Base-by-base conservation (phyloP, 1,140 invertebrate genomes). In the Neotoxoptera formosana region DNA sequence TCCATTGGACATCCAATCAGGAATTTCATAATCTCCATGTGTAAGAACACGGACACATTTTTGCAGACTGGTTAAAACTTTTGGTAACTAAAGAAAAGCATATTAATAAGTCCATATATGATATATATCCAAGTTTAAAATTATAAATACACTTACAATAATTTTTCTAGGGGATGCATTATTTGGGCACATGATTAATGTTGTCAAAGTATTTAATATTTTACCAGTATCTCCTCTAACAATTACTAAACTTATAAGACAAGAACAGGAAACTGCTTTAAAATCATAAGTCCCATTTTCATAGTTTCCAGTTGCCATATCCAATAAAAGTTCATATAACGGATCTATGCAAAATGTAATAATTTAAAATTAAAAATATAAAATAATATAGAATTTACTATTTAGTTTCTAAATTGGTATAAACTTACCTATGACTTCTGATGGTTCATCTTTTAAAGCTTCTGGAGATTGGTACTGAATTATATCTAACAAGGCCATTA, bases 161-260 rank as follows among this genome's bases (percentile, higher is more conserved):
- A 98, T 97, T 95, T 97, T 97, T 96, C 98, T 98, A 91, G 97
- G 95, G 47, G 97, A 96, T 60, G 98, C 95, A 87, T 96, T 96
- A 94, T 97, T 96, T 17, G 97, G 96, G 94, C 97, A 98, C 98
- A 99, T 99, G 25, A 99, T 96, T 94, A 99, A 96, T 51, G 98
- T 97, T 34, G 98, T 97, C 53, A 98, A 96, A 30, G 99, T 98
- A 95, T 97, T 97, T 0, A 99, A 96, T 94, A 98, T 97, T 95
- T 98, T 98, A 53, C 98, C 98, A n/a, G 98, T 98, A 95, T 99
- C 98, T 4, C 98, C 98, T 93, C 98, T 96, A 2, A 98, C 98
- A n/a, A 99, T 97, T 48, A 98, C 98, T 86, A 99, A 96, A 93
- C 98, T 98, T 51, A 99, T 96, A 3, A 99, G 96, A 95, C 98